These are phyloP conservation scores for Drosophila carrolli DNA, from an alignment of 1,140 invertebrate species.

Conservation along the genomic window DNA sequence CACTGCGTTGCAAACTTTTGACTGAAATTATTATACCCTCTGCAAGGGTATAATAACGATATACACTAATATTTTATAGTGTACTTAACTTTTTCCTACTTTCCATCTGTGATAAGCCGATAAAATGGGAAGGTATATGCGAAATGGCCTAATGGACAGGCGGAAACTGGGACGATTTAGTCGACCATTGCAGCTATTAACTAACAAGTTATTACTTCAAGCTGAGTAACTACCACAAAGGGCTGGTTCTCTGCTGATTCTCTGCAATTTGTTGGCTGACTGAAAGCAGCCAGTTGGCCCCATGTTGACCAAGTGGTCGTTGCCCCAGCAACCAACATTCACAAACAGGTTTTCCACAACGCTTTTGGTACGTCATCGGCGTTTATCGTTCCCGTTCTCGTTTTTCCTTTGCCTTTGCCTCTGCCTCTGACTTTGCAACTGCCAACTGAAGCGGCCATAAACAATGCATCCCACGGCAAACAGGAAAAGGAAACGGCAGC, in stretches of 20 bases:
- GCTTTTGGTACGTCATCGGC: conserved; percentile 53
- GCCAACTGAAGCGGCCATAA: conserved; percentile 35
- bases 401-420: conserved; percentile 9
- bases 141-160: conserved; percentile 17
- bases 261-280: conserved; percentile 30
- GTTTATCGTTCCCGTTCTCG: conserved; percentile 28
- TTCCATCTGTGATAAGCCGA: conserved; percentile 26
- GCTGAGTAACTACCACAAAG: conserved; percentile 34
- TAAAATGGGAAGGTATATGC: conserved; percentile 5
- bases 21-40: too few relatives aligned
- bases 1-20: too few relatives aligned
- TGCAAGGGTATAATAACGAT: too few relatives aligned
- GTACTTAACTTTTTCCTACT: too few relatives aligned
- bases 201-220: conserved; percentile 62
- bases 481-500: conserved; percentile 34
- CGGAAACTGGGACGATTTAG: conserved; percentile 32
- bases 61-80: too few relatives aligned
- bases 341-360: conserved; percentile 68
- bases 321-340: conserved; percentile 81
- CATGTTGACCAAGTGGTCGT: conserved; percentile 74
- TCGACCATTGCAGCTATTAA: conserved; percentile 43
- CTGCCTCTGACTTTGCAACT: conserved; percentile 32
- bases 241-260: neutral
- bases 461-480: conserved; percentile 47
- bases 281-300: conserved; percentile 43